Percentiles rank a stretch among this genome's conserved stretches.
Conservation (phyloP, 2,888 invertebrate genomes). For the Amitus sp. region DNA sequence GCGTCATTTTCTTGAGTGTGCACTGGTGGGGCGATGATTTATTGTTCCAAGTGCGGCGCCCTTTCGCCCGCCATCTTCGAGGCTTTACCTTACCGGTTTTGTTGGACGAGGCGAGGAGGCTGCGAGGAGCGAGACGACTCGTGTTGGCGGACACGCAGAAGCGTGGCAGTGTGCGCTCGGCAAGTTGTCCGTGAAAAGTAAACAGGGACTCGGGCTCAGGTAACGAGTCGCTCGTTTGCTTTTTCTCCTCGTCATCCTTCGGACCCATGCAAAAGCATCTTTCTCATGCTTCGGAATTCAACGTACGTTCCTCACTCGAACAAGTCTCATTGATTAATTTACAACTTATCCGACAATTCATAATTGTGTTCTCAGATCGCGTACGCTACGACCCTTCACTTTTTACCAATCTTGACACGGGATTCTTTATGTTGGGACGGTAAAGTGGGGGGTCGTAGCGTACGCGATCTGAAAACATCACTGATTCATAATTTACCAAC, state of each 20-base stretch:
- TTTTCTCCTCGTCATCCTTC: slow-evolving; percentile 40
- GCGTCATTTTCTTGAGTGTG: slow-evolving; percentile 49
- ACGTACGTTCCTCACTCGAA: too few relatives aligned
- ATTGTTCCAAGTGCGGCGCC: slow-evolving; percentile 47
- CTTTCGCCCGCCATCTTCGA: slow-evolving; percentile 32
- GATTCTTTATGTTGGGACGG: too few relatives aligned
- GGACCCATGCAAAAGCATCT: too few relatives aligned
- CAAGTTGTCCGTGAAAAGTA: slow-evolving; percentile 51
- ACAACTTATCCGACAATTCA: too few relatives aligned
- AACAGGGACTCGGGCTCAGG: slow-evolving; percentile 45
- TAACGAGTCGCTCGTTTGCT: slow-evolving; percentile 47
- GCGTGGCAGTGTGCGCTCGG: slow-evolving; percentile 24
- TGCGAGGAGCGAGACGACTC: slow-evolving; percentile 11
- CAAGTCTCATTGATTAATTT: too few relatives aligned
- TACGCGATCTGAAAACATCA: too few relatives aligned
- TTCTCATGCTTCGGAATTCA: too few relatives aligned
- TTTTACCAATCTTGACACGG: too few relatives aligned
- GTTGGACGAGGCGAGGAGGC: slow-evolving; percentile 29
- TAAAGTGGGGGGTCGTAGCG: too few relatives aligned
- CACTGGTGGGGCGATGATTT: slow-evolving; percentile 53
- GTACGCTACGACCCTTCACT: too few relatives aligned
- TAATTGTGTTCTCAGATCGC: too few relatives aligned
- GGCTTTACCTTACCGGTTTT: slow-evolving; percentile 31
- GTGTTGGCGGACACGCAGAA: slow-evolving; percentile 1
- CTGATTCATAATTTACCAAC: too few relatives aligned